Evolutionary conservation across 2,113 vertebrate species (phyloP).

Genomic region (Triplophysa tibetana): DNA sequence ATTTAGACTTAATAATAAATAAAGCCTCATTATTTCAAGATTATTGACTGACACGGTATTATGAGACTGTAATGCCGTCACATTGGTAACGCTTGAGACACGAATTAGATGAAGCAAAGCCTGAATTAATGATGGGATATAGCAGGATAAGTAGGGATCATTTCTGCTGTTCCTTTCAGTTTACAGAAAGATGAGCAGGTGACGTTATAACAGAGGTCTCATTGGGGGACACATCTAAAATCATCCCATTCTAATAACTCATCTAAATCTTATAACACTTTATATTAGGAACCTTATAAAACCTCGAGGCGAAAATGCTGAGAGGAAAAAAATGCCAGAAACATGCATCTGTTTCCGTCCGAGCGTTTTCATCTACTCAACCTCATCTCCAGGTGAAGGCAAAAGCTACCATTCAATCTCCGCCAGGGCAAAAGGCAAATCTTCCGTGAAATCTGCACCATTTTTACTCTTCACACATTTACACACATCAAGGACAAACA

Average conservation of each 20-base stretch:
- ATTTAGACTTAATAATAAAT: background rate
- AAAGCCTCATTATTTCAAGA: slow-evolving; percentile 24
- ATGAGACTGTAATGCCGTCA: background rate
- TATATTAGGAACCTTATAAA: background rate
- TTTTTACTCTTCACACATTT: slow-evolving; percentile 11
- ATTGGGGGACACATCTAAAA: slow-evolving; percentile 16
- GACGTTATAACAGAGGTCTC: slow-evolving; percentile 11
- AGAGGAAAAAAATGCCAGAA: background rate
- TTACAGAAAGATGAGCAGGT: slow-evolving; percentile 24
- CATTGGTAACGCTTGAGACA: background rate
- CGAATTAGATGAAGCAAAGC: slow-evolving; percentile 18
- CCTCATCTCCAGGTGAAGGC: background rate
- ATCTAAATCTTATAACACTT: too few species aligned
- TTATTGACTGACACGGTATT: background rate
- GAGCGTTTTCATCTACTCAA: background rate
- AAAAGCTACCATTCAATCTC: background rate
- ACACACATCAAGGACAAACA: slow-evolving; percentile 23
- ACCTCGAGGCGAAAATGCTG: too few species aligned
- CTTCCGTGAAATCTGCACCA: background rate
- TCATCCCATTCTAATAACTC: background rate
- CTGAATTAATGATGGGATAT: slow-evolving; percentile 33
- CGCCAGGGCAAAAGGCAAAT: background rate
- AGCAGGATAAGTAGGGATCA: slow-evolving; percentile 10
- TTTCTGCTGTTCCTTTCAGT: background rate
- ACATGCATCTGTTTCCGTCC: background rate